Conservation (phyloP, 2,113 vertebrate genomes). For the human region GRCh38 chr2:196082001-196082500, state of each 20-base stretch:
- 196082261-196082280: not conserved
- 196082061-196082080: not conserved
- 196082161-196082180: not conserved
- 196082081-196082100: not conserved
- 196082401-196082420: not conserved
- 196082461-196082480: not conserved
- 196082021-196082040: not conserved
- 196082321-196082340: not conserved
- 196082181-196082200: not conserved
- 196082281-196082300: not conserved
- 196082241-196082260: not conserved
- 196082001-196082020: not conserved
- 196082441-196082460: not conserved
- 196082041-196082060: not conserved
- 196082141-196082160: not conserved
- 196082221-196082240: not conserved
- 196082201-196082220: not conserved
- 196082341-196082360: not conserved
- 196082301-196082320: not conserved
- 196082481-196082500: not conserved
- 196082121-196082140: not conserved
- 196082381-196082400: not conserved
- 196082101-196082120: not conserved
- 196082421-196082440: not conserved
- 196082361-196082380: not conserved